Percentiles rank a stretch among this genome's conserved stretches.
Evolutionary conservation across 2,888 invertebrate species (phyloP).

Genomic region (Protula sp.): DNA sequence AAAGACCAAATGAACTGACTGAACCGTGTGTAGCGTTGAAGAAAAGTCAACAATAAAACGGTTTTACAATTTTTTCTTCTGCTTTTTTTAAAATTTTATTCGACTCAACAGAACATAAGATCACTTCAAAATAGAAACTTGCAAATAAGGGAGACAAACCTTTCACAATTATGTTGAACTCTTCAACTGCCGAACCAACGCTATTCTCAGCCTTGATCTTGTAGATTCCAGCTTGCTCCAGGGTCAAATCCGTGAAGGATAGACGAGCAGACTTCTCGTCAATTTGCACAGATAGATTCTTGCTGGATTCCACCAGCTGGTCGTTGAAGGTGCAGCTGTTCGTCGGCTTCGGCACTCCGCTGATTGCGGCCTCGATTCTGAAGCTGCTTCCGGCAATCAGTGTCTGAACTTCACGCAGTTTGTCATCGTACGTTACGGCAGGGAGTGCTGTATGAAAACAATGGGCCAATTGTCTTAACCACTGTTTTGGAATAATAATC

Average conservation of each 20-base stretch:
- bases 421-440: conserved; percentile 63
- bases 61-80: too few relatives aligned
- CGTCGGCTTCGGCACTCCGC: conserved; percentile 69
- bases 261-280: conserved; percentile 7
- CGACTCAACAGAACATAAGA: not conserved
- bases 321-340: conserved; percentile 68
- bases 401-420: conserved; percentile 61
- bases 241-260: conserved; percentile 22
- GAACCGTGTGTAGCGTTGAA: too few relatives aligned
- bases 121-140: not conserved
- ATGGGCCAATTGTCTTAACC: too few relatives aligned
- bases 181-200: conserved; percentile 20
- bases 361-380: conserved; percentile 58
- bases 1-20: too few relatives aligned
- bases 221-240: conserved; percentile 44
- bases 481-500: too few relatives aligned
- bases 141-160: conserved; percentile 11
- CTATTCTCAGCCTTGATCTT: conserved; percentile 21
- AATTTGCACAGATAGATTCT: conserved; percentile 9
- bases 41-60: too few relatives aligned
- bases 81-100: too few relatives aligned
- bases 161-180: conserved; percentile 19
- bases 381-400: conserved; percentile 57
- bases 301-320: conserved; percentile 33
- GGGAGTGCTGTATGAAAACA: conserved; percentile 14